A percentile compares a stretch with the other conserved stretches of the same genome.
Evolutionary conservation across 2,113 vertebrate genomes (phyloP).

Genomic region (Platanista minor): DNA sequence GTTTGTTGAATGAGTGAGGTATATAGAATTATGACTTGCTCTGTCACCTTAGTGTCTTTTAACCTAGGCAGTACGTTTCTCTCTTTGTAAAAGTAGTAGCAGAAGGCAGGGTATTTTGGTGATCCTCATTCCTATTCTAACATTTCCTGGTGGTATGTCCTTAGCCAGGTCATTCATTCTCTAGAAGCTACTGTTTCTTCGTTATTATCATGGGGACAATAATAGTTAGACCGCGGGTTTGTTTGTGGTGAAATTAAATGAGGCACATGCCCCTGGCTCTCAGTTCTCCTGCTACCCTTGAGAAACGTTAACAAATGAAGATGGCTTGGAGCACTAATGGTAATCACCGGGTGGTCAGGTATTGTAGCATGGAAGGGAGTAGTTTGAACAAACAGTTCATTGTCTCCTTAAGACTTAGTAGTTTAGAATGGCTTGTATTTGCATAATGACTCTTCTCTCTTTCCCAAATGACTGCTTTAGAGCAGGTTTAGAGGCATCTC

Average conservation of each 20-base stretch:
- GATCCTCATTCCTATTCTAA: background rate
- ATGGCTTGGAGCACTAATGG: background rate
- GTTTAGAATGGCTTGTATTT: background rate
- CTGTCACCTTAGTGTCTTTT: background rate
- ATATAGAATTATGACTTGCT: background rate
- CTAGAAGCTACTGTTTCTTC: background rate
- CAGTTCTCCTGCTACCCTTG: background rate
- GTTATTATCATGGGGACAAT: background rate
- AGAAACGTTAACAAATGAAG: background rate
- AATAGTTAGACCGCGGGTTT: background rate
- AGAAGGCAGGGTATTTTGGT: background rate
- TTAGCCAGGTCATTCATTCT: background rate
- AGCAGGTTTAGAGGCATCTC: background rate
- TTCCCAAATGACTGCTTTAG: background rate
- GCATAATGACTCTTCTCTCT: background rate
- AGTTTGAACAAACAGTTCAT: background rate
- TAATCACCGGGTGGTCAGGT: background rate
- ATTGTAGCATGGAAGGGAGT: too few species aligned
- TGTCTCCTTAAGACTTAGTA: background rate
- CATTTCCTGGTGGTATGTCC: background rate
- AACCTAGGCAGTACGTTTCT: background rate
- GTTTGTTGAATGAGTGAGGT: background rate
- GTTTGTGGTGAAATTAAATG: background rate
- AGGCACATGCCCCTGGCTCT: background rate
- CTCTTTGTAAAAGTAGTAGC: background rate